Evolutionary conservation across 1,140 invertebrate genomes (phyloP).

Genomic region (Aphelenchoides fujianensis): DNA sequence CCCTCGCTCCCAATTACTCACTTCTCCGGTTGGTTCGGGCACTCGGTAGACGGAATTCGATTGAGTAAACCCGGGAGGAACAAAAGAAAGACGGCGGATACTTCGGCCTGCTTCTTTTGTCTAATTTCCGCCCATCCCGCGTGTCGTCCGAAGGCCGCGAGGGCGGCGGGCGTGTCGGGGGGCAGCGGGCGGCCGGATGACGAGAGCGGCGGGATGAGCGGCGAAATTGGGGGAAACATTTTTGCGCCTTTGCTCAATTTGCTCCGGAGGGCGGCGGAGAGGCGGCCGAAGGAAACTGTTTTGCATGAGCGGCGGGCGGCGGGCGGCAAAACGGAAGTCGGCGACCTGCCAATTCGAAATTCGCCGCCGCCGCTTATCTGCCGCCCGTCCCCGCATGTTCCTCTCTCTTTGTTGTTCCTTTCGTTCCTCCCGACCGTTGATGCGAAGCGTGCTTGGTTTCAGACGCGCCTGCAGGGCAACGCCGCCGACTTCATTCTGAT

Average conservation of each 20-base stretch:
- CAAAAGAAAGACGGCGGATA: too few relatives aligned
- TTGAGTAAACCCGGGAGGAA: too few relatives aligned
- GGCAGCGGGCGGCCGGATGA: too few relatives aligned
- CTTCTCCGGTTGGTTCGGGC: not conserved
- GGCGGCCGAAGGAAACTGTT: not conserved
- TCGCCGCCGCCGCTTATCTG: not conserved
- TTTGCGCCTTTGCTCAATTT: constrained; percentile 1
- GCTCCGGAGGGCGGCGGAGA: not conserved
- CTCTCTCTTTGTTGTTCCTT: too few relatives aligned
- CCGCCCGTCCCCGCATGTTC: not conserved
- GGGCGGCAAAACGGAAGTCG: not conserved
- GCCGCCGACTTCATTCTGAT: constrained; percentile 11
- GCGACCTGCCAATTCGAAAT: constrained; percentile 2
- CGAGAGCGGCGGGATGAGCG: not conserved
- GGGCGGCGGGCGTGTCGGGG: not conserved
- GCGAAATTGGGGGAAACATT: not conserved
- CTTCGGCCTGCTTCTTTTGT: not conserved
- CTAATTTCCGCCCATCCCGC: not conserved
- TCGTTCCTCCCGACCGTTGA: too few relatives aligned
- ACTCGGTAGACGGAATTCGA: not conserved
- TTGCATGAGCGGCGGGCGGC: too few relatives aligned
- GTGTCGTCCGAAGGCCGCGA: not conserved
- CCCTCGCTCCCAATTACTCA: too few relatives aligned
- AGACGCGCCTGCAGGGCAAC: constrained; percentile 5
- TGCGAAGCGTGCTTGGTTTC: too few relatives aligned